Evolutionary conservation across 2,888 invertebrate genomes (phyloP).

Genomic region (Leptinotarsa juncta): DNA sequence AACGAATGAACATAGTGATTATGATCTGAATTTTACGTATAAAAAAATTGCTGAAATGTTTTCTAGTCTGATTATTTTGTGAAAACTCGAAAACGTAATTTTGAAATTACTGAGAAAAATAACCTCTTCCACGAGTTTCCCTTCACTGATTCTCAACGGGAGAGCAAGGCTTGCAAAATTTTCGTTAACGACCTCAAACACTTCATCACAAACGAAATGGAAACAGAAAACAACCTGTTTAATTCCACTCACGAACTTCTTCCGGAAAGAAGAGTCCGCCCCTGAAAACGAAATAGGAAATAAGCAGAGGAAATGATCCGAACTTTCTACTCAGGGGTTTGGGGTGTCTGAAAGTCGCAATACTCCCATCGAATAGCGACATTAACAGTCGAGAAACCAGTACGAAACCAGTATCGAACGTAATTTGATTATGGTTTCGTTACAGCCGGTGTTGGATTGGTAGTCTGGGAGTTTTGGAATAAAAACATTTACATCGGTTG

Average conservation of each 20-base stretch:
- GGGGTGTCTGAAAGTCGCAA: constrained; percentile 26
- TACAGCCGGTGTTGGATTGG: background rate
- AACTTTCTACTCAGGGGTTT: constrained; percentile 50
- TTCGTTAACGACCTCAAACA: constrained; percentile 4
- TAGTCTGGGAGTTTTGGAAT: background rate
- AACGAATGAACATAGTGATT: too few relatives aligned
- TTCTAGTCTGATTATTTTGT: too few relatives aligned
- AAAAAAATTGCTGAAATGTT: too few relatives aligned
- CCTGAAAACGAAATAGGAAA: constrained; percentile 46
- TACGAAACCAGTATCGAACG: background rate
- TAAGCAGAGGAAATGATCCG: constrained; percentile 49
- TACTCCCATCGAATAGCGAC: constrained; percentile 34
- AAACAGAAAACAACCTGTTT: constrained; percentile 3
- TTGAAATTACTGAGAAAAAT: too few relatives aligned
- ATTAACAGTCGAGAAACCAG: constrained; percentile 33
- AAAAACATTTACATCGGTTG: too few relatives aligned
- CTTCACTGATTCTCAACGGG: background rate
- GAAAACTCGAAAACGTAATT: too few relatives aligned
- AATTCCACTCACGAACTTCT: constrained; percentile 21
- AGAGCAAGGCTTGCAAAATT: background rate
- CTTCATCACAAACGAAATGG: constrained; percentile 10
- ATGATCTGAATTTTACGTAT: too few relatives aligned
- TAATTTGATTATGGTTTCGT: background rate
- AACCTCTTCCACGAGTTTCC: background rate
- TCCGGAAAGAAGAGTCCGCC: constrained; percentile 19